These are phyloP conservation scores for Chroicocephalus ridibundus DNA, from an alignment of 2,113 vertebrate species.

Conservation along the genomic window DNA sequence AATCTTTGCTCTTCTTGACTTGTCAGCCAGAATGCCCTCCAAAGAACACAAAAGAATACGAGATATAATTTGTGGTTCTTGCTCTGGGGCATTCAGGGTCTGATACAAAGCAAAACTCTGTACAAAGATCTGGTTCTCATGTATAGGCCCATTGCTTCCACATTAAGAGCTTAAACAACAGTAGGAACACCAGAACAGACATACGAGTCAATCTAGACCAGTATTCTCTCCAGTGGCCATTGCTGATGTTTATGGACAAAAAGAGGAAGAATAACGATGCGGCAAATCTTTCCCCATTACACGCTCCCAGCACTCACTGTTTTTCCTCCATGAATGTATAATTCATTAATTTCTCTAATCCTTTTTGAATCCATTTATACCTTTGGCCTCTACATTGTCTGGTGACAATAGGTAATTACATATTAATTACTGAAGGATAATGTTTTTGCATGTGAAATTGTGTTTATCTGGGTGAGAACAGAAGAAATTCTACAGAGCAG, in stretches of 20 bases:
- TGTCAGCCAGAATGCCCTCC: neutral
- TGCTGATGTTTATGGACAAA: neutral
- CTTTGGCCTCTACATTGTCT: neutral
- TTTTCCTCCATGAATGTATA: neutral
- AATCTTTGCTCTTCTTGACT: neutral
- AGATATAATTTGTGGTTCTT: neutral
- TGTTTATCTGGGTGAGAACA: neutral
- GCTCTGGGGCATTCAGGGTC: neutral
- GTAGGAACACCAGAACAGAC: neutral
- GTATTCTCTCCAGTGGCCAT: neutral
- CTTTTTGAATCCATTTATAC: neutral
- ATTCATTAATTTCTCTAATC: neutral
- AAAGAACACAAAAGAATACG: neutral
- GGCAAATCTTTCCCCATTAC: neutral
- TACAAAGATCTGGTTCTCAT: neutral
- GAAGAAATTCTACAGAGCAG: neutral
- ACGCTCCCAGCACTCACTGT: neutral
- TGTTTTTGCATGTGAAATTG: neutral
- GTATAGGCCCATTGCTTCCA: neutral
- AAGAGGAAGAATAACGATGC: neutral
- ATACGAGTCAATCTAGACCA: neutral
- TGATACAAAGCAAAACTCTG: neutral
- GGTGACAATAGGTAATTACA: neutral
- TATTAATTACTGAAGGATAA: neutral
- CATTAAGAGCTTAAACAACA: neutral